These are phyloP conservation scores for Drosophila watanabei DNA, from an alignment of 1,140 invertebrate genomes.

Conservation along the genomic window DNA sequence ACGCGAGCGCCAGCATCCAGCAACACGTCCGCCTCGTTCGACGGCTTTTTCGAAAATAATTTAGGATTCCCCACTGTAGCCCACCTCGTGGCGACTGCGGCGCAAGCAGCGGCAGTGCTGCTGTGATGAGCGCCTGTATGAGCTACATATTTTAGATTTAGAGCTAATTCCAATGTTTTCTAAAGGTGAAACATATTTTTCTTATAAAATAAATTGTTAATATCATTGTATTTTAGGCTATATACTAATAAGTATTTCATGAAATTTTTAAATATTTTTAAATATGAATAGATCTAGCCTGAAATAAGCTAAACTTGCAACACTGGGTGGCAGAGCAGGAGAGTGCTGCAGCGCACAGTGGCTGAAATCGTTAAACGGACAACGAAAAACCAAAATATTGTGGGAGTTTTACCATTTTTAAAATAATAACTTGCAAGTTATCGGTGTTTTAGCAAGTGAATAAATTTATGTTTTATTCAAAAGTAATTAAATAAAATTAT, in stretches of 20 bases:
- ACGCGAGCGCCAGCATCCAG: conserved; percentile 37
- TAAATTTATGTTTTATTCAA: too few relatives aligned
- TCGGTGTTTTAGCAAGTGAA: too few relatives aligned
- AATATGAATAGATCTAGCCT: too few relatives aligned
- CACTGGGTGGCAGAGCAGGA: not conserved
- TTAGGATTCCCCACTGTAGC: conserved; percentile 10
- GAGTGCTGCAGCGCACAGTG: conserved; percentile 4
- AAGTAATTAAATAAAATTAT: too few relatives aligned
- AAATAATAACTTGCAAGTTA: too few relatives aligned
- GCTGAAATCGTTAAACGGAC: not conserved
- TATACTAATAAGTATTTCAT: not conserved
- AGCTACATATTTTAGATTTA: not conserved
- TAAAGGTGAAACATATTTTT: not conserved
- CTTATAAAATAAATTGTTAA: not conserved
- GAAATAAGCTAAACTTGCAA: not conserved
- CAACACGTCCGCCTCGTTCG: conserved; percentile 53
- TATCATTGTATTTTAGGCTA: not conserved
- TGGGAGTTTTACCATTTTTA: not conserved
- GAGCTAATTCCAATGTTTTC: not conserved
- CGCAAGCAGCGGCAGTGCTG: not conserved
- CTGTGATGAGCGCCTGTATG: not conserved
- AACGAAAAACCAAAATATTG: not conserved
- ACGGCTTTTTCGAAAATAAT: conserved; percentile 18
- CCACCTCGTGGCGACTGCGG: conserved; percentile 2
- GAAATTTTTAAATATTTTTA: not conserved